These are phyloP conservation scores for Apantesis nais DNA, from an alignment of 2,888 invertebrate species.

Conservation along the genomic window DNA sequence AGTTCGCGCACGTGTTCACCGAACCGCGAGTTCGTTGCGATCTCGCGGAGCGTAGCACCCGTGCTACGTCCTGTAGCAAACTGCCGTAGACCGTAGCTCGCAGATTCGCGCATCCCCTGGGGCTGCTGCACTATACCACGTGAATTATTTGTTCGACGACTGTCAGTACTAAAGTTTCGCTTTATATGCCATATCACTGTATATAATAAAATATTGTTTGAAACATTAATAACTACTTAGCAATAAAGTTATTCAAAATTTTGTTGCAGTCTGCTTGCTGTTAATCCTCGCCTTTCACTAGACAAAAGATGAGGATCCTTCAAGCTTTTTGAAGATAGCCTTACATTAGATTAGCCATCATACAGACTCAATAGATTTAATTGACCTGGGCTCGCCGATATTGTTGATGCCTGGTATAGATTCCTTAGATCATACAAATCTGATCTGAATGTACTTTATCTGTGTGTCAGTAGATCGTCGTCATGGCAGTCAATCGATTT, in stretches of 20 bases:
- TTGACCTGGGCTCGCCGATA: not conserved
- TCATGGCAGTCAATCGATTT: not conserved
- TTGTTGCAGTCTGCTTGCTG: not conserved
- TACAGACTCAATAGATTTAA: too few relatives aligned
- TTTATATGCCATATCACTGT: conserved; percentile 23
- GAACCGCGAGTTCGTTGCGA: conserved; percentile 60
- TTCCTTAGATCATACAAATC: not conserved
- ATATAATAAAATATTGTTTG: not conserved
- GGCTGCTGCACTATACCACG: conserved; percentile 56
- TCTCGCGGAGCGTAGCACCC: conserved; percentile 70
- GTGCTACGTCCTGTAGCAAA: conserved; percentile 75
- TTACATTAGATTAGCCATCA: not conserved
- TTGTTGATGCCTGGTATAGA: not conserved
- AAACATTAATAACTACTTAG: not conserved
- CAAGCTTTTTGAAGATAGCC: not conserved
- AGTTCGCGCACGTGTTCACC: conserved; percentile 58
- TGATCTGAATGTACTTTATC: not conserved
- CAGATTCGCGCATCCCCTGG: conserved; percentile 67
- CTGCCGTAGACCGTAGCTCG: conserved; percentile 68
- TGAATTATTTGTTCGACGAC: conserved; percentile 54
- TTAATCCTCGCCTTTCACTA: not conserved
- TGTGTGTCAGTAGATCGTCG: not conserved
- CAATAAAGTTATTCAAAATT: not conserved
- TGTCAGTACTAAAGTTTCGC: conserved; percentile 50
- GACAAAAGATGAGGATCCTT: not conserved